Evolutionary conservation across 2,113 vertebrate species (phyloP).

Genomic region (Corvus cornix): DNA sequence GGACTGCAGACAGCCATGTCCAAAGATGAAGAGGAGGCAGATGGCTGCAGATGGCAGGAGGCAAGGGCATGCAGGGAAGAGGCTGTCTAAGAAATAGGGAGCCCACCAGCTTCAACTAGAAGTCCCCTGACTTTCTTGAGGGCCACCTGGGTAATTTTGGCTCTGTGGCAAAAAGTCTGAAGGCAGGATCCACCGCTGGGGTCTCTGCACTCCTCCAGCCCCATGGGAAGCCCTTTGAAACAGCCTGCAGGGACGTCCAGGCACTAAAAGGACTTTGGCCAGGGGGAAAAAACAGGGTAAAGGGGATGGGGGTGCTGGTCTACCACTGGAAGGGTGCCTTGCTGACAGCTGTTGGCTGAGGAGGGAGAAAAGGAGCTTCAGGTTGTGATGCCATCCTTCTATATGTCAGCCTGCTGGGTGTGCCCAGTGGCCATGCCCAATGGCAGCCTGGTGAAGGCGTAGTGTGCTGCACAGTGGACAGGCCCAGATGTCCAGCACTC

Average conservation of each 20-base stretch:
- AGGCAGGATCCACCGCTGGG: not conserved
- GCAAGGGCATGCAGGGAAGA: not conserved
- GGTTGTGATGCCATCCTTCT: accelerated
- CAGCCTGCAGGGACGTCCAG: not conserved
- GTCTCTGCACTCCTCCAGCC: not conserved
- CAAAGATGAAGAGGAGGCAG: not conserved
- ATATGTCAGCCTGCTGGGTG: accelerated
- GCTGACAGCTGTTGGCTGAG: not conserved
- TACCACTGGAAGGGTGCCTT: not conserved
- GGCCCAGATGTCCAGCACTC: not conserved
- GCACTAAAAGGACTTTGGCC: not conserved
- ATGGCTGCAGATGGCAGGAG: not conserved
- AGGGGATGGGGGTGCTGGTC: not conserved
- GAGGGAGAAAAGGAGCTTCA: not conserved
- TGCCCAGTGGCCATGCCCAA: accelerated
- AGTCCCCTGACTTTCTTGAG: not conserved
- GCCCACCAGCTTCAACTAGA: not conserved
- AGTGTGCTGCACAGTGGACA: accelerated
- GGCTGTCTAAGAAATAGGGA: not conserved
- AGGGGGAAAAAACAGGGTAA: not conserved
- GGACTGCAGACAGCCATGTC: not conserved
- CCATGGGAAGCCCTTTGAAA: not conserved
- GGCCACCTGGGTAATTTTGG: not conserved
- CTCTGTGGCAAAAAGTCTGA: not conserved
- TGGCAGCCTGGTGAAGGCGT: accelerated